Base-by-base conservation (phyloP, 2,113 vertebrate species). In the Arvicanthis niloticus region DNA sequence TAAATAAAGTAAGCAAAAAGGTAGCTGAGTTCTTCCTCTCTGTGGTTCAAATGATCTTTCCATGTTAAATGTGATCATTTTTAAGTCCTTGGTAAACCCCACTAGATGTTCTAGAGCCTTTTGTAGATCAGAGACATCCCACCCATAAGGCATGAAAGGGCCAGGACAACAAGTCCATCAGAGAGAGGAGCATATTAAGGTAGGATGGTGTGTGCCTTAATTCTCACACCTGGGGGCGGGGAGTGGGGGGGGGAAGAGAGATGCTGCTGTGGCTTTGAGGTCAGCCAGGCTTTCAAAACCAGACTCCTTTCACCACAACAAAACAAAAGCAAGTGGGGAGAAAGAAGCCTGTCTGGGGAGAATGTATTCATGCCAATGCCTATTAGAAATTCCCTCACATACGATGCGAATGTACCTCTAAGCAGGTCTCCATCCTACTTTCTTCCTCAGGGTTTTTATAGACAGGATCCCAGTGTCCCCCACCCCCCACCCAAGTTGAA, bases 371-470 rank as follows among this genome's bases (percentile, higher is more conserved):
- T 94, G 53, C 75, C 90, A 91, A 89, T 31, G 58, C 17, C 53
- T 51, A 7, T 3, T 82, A n/a, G 81, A 93, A 92, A 95, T 70
- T 60, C 67, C 81, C 93, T 91, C 26, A 87, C 72, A 93, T 13
- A 82, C 51, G 67, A 80, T 76, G 86, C 48, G 93, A 95, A 97
- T 51, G 24, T 12, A 40, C 60, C 51, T 91, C 88, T 84, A 51
- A 94, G 92, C 72, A 80, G 84, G 89, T 89, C 72, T 84, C 77
- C 51, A 94, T 72, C 37, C 48, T 89, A 82, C 45, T 78, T 89
- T 76, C 96, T 91, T 94, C 94, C 88, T 97, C 81, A 95, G 76
- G 81, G 76, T 80, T 97, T 97, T 96, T 82, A 97, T 86, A 96
- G 96, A 91, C 81, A 94, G 76, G 88, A 93, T 95, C 34, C 22